A percentile compares a stretch with the other conserved stretches of the same genome.
These are phyloP conservation scores for Mycalesis mineus DNA, from an alignment of 2,888 invertebrate species.

Conservation along the genomic window DNA sequence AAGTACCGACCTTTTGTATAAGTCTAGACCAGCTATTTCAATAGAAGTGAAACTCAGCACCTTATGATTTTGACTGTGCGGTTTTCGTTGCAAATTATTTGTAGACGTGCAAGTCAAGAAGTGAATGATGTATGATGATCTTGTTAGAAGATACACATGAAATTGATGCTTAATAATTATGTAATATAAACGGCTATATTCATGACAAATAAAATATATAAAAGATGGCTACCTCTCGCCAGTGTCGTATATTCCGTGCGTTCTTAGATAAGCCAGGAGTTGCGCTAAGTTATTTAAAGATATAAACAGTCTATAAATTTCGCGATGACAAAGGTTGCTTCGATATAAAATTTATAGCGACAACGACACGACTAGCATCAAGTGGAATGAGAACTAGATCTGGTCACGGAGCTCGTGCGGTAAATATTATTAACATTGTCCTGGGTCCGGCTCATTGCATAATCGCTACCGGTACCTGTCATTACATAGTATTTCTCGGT, in stretches of 20 bases:
- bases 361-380: slow-evolving; percentile 26
- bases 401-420: slow-evolving; percentile 54
- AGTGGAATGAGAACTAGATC: slow-evolving; percentile 39
- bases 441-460: slow-evolving; percentile 70
- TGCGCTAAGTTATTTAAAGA: slow-evolving; percentile 12
- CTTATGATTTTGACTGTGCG: slow-evolving; percentile 1
- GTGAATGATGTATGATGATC: slow-evolving; percentile 2
- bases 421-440: slow-evolving; percentile 63
- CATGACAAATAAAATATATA: too few relatives aligned
- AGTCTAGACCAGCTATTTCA: slow-evolving; percentile 30
- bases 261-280: background rate
- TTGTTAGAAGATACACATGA: background rate
- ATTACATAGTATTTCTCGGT: slow-evolving; percentile 45
- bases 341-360: slow-evolving; percentile 25
- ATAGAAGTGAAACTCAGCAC: slow-evolving; percentile 25
- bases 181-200: background rate
- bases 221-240: too few relatives aligned
- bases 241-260: background rate
- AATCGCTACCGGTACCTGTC: slow-evolving; percentile 54
- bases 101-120: background rate
- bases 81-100: background rate
- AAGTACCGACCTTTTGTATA: slow-evolving; percentile 30
- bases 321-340: slow-evolving; percentile 21
- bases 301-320: slow-evolving; percentile 20
- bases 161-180: background rate